Conservation (phyloP, 2,113 vertebrate species). For the Echinops telfairi region DNA sequence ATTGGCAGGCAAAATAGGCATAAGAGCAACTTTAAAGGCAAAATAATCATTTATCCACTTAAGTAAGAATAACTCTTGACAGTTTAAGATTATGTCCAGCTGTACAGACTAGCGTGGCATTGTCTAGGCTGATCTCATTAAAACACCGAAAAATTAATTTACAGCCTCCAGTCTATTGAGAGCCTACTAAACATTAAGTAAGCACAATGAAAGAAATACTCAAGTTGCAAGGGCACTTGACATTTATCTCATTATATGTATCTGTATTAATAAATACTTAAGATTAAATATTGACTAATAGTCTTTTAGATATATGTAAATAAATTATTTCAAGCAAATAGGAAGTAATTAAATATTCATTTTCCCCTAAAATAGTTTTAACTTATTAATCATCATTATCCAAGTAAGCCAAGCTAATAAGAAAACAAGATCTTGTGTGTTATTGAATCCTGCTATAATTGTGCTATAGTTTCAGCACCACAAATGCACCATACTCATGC, state of each 20-base stretch:
- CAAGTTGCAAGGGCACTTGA: neutral
- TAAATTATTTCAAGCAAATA: neutral
- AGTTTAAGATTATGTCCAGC: neutral
- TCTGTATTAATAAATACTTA: neutral
- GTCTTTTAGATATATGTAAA: neutral
- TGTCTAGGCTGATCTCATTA: neutral
- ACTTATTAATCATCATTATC: neutral
- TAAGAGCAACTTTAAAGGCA: slow-evolving; percentile 27
- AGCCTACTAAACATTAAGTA: neutral
- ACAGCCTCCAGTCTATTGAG: neutral
- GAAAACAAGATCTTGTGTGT: neutral
- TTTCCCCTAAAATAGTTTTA: neutral
- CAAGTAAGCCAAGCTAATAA: neutral
- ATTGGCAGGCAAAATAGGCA: neutral
- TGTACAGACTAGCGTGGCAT: neutral
- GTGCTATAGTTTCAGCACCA: slow-evolving; percentile 17
- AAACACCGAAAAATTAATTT: neutral
- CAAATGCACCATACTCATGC: neutral
- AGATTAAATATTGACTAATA: neutral
- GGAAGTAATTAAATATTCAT: neutral
- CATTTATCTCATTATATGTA: neutral
- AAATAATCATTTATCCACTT: neutral
- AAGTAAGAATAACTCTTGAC: neutral
- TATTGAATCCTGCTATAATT: slow-evolving; percentile 21
- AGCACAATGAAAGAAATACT: neutral